Conservation (phyloP, 2,797 vertebrate genomes). For the Semaprochilodus insignis region DNA sequence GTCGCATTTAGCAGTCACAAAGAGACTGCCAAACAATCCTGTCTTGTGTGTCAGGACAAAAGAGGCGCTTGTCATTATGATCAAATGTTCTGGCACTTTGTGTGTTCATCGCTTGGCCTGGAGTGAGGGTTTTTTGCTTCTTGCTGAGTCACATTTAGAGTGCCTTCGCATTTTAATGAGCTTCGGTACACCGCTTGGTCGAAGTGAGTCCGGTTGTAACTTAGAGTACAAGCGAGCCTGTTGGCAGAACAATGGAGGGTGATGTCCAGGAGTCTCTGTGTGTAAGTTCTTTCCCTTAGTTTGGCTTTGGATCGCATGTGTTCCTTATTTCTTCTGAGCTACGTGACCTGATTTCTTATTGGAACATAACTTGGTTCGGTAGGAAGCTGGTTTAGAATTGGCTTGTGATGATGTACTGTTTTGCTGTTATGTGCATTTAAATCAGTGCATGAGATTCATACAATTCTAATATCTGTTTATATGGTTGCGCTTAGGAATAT, state of each 20-base stretch:
- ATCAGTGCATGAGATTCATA: too few species aligned
- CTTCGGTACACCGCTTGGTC: constrained; percentile 1
- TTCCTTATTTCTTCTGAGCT: neutral
- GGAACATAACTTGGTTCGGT: neutral
- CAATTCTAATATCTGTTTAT: too few species aligned
- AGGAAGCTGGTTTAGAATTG: neutral
- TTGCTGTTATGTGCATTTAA: too few species aligned
- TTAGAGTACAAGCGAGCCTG: neutral
- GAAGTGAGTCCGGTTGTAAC: constrained; percentile 20
- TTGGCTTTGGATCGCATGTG: neutral
- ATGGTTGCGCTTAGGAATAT: too few species aligned
- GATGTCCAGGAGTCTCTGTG: constrained; percentile 29
- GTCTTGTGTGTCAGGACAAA: constrained; percentile 39
- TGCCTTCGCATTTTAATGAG: constrained; percentile 34
- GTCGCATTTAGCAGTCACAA: constrained; percentile 24
- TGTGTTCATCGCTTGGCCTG: constrained; percentile 15
- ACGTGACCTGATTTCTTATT: neutral
- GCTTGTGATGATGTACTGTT: too few species aligned
- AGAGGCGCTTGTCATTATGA: constrained; percentile 23
- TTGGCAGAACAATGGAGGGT: constrained; percentile 29
- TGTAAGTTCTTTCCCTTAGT: constrained; percentile 35
- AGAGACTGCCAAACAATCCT: constrained; percentile 17
- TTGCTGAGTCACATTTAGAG: constrained; percentile 38
- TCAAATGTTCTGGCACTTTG: constrained; percentile 22
- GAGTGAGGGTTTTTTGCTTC: constrained; percentile 13